A percentile compares a stretch with the other conserved stretches of the same genome.
phyloP scores from a whole-genome alignment of 2,113 vertebrate species.

The Sminthopsis crassicaudata region DNA sequence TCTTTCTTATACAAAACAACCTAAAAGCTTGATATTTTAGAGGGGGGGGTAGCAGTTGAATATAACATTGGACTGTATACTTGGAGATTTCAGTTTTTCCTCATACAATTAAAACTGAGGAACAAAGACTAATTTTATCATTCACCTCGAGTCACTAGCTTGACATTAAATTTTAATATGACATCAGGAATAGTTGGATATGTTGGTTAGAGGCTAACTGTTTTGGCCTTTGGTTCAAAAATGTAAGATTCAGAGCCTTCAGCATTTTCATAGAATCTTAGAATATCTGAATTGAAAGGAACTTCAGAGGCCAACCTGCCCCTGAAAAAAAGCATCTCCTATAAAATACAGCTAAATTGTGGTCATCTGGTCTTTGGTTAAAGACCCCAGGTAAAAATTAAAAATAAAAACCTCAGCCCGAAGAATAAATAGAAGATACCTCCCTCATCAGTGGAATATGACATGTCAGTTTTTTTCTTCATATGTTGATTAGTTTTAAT shows the following conservation, averaged over 20 bases:
- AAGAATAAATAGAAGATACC: not conserved
- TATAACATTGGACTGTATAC: constrained; percentile 8
- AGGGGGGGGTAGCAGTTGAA: constrained; percentile 14
- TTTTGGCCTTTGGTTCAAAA: not conserved
- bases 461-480: not conserved
- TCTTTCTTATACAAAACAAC: not conserved
- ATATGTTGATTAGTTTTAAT: not conserved
- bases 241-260: not conserved
- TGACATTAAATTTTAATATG: constrained; percentile 1
- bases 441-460: not conserved
- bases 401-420: not conserved
- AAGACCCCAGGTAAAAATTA: not conserved
- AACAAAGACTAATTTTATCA: constrained; percentile 16
- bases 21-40: constrained; percentile 23
- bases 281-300: not conserved
- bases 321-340: not conserved
- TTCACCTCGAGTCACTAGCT: constrained; percentile 22
- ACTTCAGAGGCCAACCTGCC: not conserved
- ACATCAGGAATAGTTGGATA: not conserved
- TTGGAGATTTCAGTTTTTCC: constrained; percentile 45
- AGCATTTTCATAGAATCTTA: not conserved
- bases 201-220: not conserved
- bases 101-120: constrained; percentile 37
- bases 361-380: not conserved
- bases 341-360: not conserved